Conservation (phyloP, 2,797 vertebrate genomes). For the Hypotaenidia okinawae region DNA sequence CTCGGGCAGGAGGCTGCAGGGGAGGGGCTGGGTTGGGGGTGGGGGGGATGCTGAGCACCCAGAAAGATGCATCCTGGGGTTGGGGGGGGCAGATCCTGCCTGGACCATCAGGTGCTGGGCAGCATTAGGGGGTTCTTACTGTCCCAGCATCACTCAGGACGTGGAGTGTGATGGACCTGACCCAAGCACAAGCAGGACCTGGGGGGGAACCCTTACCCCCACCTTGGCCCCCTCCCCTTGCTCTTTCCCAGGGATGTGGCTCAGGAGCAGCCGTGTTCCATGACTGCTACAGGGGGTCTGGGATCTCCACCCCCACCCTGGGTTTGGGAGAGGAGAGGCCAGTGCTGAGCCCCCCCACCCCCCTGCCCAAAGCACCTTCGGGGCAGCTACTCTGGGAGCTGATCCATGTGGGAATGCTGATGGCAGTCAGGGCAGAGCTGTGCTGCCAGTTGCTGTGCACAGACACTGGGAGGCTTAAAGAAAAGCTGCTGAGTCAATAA, state of each 20-base stretch:
- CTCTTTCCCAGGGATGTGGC: background rate
- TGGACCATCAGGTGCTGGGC: background rate
- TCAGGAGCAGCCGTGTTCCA: background rate
- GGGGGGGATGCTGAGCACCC: too few relatives aligned
- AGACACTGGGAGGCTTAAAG: background rate
- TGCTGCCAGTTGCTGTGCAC: background rate
- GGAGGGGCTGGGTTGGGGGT: too few relatives aligned
- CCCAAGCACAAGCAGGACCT: background rate
- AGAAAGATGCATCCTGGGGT: background rate
- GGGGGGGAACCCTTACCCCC: background rate
- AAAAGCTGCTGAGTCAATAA: background rate
- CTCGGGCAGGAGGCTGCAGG: background rate
- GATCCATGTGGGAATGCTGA: background rate
- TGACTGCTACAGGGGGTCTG: rapidly evolving
- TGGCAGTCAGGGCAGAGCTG: background rate
- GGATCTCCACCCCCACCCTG: background rate
- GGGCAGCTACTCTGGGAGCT: background rate
- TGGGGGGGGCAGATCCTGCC: background rate
- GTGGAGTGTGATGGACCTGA: background rate
- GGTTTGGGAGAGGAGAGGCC: background rate
- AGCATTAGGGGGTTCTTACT: background rate
- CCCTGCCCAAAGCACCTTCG: background rate
- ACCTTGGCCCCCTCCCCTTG: rapidly evolving
- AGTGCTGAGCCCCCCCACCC: background rate
- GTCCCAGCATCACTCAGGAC: background rate